Evolutionary conservation across 2,797 vertebrate species (phyloP), one percentile per base, ranked within the genome.

Genomic region (Gorsachius magnificus): DNA sequence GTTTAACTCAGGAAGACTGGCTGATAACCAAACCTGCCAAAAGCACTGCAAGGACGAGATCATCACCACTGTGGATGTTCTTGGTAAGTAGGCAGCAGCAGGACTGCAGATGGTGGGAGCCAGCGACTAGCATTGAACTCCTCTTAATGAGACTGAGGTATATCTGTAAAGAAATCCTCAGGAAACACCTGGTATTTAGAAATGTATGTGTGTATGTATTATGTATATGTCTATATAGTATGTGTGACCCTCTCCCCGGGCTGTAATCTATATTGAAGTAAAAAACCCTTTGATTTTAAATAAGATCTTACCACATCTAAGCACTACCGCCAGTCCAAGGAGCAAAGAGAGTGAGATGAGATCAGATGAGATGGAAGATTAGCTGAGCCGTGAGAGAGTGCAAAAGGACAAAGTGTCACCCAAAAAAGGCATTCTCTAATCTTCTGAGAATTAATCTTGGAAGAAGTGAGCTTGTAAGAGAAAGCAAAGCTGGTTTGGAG

Each of bases 21-120:
- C 98, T 51, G 99, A 99, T 98, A 99, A 99, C 98, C 98, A 99
- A 96, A 99, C 99, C 77, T 99, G 99, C 96, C 99, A 99, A 97
- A 97, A 98, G 98, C 97, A 97, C 89, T 98, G 98, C 97, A 98
- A 97, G 93, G 98, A 98, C 1, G 98, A 99, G 96, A 99, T 99
- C 97, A 96, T 99, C 97, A 98, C 98, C 0, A 92, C 97, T 31
- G 98, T 99, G 96, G 99, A 99, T 93, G 97, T 96, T 78, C 98
- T 99, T 5, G 97, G 99, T 99, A 96, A 98, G 99, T 97, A 57
- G 43, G 20, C 53, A 28, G 17, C 45, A 26, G 43, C 36, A 80
- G 68, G 35, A 46, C 10, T 38, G 17, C 45, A 58, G 56, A 18
- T 11, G 7, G 8, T 76, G 78, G 29, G 35, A 87, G 29, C 29